These are phyloP conservation scores for Caranx melampygus DNA, from an alignment of 2,113 vertebrate genomes.

Conservation along the genomic window DNA sequence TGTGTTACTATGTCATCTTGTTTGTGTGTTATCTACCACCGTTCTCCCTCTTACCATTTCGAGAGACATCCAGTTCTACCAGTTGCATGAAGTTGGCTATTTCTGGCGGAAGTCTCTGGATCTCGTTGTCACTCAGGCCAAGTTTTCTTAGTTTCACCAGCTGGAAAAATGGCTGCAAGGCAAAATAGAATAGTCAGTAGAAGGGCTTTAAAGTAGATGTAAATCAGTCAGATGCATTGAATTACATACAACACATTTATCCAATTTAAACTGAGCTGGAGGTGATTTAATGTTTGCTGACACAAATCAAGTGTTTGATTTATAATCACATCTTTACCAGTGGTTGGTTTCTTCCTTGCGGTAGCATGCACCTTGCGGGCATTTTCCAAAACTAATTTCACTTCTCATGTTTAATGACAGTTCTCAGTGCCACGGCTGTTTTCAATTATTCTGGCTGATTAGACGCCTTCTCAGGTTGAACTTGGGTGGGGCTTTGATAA, in stretches of 20 bases:
- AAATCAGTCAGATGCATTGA: not conserved
- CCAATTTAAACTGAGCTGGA: not conserved
- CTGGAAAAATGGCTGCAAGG: slow-evolving; percentile 96
- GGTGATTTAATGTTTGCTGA: not conserved
- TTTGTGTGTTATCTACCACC: not conserved
- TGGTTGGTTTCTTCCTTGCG: not conserved
- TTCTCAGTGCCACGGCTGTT: not conserved
- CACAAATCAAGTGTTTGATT: not conserved
- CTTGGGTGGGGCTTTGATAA: not conserved
- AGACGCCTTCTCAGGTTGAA: not conserved
- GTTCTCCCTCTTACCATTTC: slow-evolving; percentile 88
- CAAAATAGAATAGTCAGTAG: slow-evolving; percentile 43
- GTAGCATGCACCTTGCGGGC: not conserved
- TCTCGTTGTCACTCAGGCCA: slow-evolving; percentile 98
- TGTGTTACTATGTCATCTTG: not conserved
- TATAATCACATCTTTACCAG: not conserved
- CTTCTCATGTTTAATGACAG: not conserved
- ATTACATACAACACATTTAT: not conserved
- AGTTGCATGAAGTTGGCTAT: slow-evolving; percentile 98
- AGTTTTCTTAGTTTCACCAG: slow-evolving; percentile 96
- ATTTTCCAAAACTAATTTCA: not conserved
- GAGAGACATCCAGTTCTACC: slow-evolving; percentile 96
- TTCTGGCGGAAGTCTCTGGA: slow-evolving; percentile 95
- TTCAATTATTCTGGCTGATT: not conserved
- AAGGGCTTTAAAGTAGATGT: not conserved